Evolutionary conservation across 2,888 invertebrate genomes (phyloP).

Genomic region (Trisateles emortualis): DNA sequence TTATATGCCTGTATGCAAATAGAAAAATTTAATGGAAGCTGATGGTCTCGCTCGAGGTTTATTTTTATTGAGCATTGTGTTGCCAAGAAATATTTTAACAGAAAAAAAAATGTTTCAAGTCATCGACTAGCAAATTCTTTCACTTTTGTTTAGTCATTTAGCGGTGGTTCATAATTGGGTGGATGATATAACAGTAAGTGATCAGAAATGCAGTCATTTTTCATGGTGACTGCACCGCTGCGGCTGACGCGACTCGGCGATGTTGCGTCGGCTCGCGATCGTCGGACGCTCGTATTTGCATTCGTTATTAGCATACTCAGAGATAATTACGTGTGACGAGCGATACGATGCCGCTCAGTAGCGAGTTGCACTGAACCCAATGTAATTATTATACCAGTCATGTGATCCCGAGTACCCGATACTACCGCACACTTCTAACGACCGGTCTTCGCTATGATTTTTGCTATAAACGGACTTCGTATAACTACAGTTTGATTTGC

Average conservation of each 20-base stretch:
- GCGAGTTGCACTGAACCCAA: slow-evolving; percentile 55
- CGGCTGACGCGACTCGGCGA: slow-evolving; percentile 22
- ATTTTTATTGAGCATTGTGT: slow-evolving; percentile 75
- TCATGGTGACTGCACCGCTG: slow-evolving; percentile 59
- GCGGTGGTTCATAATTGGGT: slow-evolving; percentile 29
- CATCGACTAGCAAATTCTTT: slow-evolving; percentile 53
- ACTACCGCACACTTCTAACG: slow-evolving; percentile 37
- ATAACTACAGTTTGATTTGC: slow-evolving; percentile 56
- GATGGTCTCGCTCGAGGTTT: slow-evolving; percentile 71
- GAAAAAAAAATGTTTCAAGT: slow-evolving; percentile 55
- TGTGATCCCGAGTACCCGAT: slow-evolving; percentile 48
- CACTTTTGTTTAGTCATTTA: slow-evolving; percentile 42
- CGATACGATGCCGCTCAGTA: slow-evolving; percentile 59
- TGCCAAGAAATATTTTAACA: slow-evolving; percentile 54
- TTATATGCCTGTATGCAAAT: slow-evolving; percentile 84
- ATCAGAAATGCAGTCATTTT: slow-evolving; percentile 75
- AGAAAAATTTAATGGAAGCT: slow-evolving; percentile 80
- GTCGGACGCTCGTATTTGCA: slow-evolving; percentile 74
- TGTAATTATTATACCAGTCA: slow-evolving; percentile 67
- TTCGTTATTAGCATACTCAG: slow-evolving; percentile 77
- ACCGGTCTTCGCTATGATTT: slow-evolving; percentile 36
- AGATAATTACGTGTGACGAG: slow-evolving; percentile 81
- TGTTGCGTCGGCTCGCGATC: slow-evolving; percentile 49
- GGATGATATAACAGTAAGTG: slow-evolving; percentile 21
- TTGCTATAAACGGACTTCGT: slow-evolving; percentile 35